Evolutionary conservation across 2,113 vertebrate species (phyloP).

Genomic region (Mionectes macconnelli): DNA sequence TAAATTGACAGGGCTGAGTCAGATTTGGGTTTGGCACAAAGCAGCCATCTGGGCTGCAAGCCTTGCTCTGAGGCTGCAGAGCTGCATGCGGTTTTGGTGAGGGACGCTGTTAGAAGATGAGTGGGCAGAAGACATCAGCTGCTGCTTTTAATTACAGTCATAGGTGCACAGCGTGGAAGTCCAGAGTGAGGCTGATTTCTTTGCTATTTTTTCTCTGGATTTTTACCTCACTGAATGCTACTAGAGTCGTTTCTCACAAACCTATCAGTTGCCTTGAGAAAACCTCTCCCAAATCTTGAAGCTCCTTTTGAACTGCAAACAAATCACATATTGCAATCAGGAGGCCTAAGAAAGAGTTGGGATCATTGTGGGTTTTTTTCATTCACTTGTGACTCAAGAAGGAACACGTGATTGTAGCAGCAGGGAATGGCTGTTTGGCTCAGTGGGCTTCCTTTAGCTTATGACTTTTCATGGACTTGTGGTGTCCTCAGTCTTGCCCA

Average conservation of each 20-base stretch:
- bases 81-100: background rate
- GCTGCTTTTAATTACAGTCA: background rate
- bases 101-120: background rate
- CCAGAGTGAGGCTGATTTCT: background rate
- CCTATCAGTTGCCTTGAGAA: background rate
- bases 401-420: background rate
- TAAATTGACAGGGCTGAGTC: background rate
- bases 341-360: background rate
- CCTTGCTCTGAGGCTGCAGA: background rate
- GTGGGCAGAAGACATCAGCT: background rate
- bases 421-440: background rate
- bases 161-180: background rate
- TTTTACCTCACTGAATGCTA: background rate
- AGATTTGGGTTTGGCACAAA: background rate
- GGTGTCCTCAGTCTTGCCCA: background rate
- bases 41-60: background rate
- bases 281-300: background rate
- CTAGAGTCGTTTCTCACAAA: accelerated
- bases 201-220: background rate
- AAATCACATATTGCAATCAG: background rate
- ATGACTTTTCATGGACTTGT: background rate
- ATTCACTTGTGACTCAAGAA: accelerated
- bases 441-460: background rate
- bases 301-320: background rate
- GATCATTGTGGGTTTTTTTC: background rate